A percentile compares a stretch with the other conserved stretches of the same genome.
Conservation (phyloP, 2,797 vertebrate species). For the Spinibarbus caldwelli region DNA sequence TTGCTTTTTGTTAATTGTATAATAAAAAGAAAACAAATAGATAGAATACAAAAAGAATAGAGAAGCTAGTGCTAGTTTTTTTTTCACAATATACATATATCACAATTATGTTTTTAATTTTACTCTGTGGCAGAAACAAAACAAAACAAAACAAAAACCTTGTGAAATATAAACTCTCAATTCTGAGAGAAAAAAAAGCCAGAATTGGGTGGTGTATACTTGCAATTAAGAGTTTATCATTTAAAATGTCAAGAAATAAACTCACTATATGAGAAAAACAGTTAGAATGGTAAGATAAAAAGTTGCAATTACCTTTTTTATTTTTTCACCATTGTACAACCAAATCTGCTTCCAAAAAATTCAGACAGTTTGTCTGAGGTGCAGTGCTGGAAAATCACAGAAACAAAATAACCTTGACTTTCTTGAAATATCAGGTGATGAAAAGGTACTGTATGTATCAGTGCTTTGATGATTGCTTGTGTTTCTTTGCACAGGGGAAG, state of each 20-base stretch:
- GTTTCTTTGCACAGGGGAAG: constrained; percentile 82
- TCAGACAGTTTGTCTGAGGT: neutral
- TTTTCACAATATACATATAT: neutral
- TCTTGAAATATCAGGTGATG: neutral
- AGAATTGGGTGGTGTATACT: neutral
- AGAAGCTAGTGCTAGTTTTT: no score
- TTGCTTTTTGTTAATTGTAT: no score
- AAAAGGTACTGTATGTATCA: neutral
- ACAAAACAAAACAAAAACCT: neutral
- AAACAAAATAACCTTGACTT: neutral
- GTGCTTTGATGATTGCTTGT: neutral
- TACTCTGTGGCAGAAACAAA: neutral
- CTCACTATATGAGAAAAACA: no score
- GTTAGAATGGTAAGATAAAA: neutral
- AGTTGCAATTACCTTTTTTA: no score
- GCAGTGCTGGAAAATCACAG: neutral
- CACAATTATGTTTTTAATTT: neutral
- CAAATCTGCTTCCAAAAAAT: neutral
- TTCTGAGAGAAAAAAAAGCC: neutral
- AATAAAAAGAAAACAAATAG: no score
- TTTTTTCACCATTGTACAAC: neutral
- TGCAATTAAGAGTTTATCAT: neutral
- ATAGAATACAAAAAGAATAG: no score
- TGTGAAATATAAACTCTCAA: neutral
- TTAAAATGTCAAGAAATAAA: no score